phyloP scores from a whole-genome alignment of 2,797 vertebrate genomes.

The Borostomias antarcticus region DNA sequence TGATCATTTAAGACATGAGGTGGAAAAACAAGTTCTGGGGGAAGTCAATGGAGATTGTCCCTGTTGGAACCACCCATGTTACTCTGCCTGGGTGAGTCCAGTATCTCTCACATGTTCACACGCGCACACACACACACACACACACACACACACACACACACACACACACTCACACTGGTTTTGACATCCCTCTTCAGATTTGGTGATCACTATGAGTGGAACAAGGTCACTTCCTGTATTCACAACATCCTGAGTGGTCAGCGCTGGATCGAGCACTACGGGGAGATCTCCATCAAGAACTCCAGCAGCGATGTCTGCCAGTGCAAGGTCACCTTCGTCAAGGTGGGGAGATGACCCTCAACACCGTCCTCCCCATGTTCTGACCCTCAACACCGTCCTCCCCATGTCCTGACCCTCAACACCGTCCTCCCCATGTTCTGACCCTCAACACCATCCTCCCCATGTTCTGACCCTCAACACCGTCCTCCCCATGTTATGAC shows the following conservation, averaged over 20 bases:
- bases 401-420: no score
- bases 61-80: constrained; percentile 90
- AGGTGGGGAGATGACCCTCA: constrained; percentile 76
- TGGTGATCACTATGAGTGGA: constrained; percentile 96
- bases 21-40: constrained; percentile 99
- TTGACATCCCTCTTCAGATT: constrained; percentile 66
- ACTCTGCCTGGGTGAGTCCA: constrained; percentile 86
- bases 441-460: neutral
- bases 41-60: constrained; percentile 99
- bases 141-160: neutral
- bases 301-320: constrained; percentile 84
- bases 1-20: constrained; percentile 84
- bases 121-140: constrained; percentile 3
- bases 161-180: neutral
- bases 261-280: constrained; percentile 98
- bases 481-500: no score
- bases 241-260: constrained; percentile 98
- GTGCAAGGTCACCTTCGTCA: constrained; percentile 95
- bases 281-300: constrained; percentile 95
- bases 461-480: neutral
- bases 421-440: neutral
- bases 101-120: constrained; percentile 19
- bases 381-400: no score
- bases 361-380: no score
- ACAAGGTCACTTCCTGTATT: constrained; percentile 97